Percentiles rank a stretch among this genome's conserved stretches.
These are phyloP conservation scores for Ruditapes philippinarum DNA, from an alignment of 1,140 invertebrate genomes.

Conservation along the genomic window DNA sequence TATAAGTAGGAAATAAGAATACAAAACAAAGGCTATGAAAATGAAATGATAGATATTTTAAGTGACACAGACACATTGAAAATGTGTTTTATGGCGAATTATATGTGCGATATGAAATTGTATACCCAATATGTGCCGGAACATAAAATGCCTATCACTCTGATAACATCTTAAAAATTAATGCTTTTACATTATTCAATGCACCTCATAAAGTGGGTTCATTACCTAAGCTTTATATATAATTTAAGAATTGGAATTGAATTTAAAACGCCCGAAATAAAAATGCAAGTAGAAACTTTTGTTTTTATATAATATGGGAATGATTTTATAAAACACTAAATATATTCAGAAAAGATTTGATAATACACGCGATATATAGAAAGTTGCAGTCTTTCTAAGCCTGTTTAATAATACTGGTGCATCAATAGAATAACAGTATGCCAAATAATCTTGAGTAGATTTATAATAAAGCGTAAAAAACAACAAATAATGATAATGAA, in stretches of 20 bases:
- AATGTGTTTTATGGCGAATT: background rate
- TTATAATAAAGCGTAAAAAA: no score
- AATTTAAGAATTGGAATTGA: background rate
- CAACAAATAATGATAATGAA: no score
- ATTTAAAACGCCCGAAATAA: background rate
- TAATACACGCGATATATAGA: no score
- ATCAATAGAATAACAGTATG: no score
- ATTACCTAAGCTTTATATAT: background rate
- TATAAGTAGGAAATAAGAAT: no score
- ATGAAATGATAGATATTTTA: background rate
- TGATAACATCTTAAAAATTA: background rate
- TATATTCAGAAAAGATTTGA: background rate
- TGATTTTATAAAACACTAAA: background rate
- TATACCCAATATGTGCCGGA: background rate
- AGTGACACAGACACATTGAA: background rate
- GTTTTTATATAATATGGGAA: background rate
- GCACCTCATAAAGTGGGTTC: background rate
- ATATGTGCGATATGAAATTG: background rate
- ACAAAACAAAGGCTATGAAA: background rate
- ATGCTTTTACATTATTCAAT: constrained; percentile 17
- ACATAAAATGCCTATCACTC: constrained; percentile 1
- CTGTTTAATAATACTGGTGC: no score
- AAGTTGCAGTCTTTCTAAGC: no score
- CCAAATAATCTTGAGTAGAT: no score
- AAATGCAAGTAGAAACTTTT: background rate